phyloP scores from a whole-genome alignment of 2,113 vertebrate genomes.

The Halichoeres trimaculatus region DNA sequence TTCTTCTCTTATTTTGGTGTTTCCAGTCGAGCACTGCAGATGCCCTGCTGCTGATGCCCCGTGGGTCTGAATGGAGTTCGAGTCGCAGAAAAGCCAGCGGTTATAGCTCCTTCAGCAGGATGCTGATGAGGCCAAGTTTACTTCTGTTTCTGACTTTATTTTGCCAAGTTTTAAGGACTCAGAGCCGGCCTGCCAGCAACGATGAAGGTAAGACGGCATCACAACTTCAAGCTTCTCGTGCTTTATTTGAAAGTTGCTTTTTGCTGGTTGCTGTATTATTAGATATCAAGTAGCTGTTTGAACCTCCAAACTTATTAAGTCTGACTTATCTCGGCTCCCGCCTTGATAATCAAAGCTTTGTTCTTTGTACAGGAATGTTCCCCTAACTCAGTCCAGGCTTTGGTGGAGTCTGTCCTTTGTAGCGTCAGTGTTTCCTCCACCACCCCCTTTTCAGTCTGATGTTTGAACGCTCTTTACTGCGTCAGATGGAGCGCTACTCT shows the following conservation, averaged over 20 bases:
- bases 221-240: background rate
- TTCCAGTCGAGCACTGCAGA: conserved; percentile 46
- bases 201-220: conserved; percentile 78
- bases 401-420: conserved; percentile 59
- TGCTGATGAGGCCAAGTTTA: conserved; percentile 76
- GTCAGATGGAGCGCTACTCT: conserved; percentile 26
- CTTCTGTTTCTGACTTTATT: conserved; percentile 79
- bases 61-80: conserved; percentile 79
- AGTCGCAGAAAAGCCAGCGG: conserved; percentile 61
- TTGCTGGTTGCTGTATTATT: conserved; percentile 11
- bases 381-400: conserved; percentile 61
- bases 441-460: conserved; percentile 51
- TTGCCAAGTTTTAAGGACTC: conserved; percentile 67
- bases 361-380: conserved; percentile 68
- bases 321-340: conserved; percentile 50
- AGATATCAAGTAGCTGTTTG: conserved; percentile 17
- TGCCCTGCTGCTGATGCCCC: conserved; percentile 76
- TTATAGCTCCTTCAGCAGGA: conserved; percentile 80
- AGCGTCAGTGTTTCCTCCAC: conserved; percentile 34
- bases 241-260: background rate
- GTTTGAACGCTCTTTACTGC: conserved; percentile 42
- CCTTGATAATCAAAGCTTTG: conserved; percentile 71
- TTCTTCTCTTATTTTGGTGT: background rate
- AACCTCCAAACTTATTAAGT: conserved; percentile 30
- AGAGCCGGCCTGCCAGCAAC: conserved; percentile 69